These are phyloP conservation scores for Catharus bicknelli DNA, from an alignment of 2,113 vertebrate species.

Conservation along the genomic window DNA sequence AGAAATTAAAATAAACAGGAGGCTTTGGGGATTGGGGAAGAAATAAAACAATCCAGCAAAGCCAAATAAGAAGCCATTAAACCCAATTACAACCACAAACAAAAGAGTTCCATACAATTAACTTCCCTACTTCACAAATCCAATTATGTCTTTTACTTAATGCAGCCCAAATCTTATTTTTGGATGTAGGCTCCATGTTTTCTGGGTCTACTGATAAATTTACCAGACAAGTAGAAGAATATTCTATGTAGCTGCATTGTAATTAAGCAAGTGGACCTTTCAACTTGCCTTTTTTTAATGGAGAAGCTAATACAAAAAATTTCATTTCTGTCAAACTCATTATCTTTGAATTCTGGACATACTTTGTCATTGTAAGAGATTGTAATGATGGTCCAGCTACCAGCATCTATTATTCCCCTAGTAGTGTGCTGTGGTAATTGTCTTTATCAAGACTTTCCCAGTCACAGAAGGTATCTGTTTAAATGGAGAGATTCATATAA, in stretches of 20 bases:
- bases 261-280: not conserved
- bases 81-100: not conserved
- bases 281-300: not conserved
- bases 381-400: not conserved
- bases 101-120: not conserved
- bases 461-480: not conserved
- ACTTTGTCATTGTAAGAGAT: not conserved
- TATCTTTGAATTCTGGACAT: not conserved
- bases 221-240: not conserved
- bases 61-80: not conserved
- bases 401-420: not conserved
- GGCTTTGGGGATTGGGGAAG: accelerated
- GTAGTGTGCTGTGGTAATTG: not conserved
- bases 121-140: not conserved
- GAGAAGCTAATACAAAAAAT: not conserved
- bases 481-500: not conserved
- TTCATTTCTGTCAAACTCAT: not conserved
- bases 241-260: not conserved
- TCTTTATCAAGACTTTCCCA: not conserved
- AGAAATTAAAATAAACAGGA: not conserved
- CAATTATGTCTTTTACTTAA: not conserved
- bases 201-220: not conserved
- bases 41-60: not conserved
- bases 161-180: not conserved
- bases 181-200: not conserved